Conservation (phyloP, 2,797 vertebrate genomes). For the Pseudomugil gertrudae region DNA sequence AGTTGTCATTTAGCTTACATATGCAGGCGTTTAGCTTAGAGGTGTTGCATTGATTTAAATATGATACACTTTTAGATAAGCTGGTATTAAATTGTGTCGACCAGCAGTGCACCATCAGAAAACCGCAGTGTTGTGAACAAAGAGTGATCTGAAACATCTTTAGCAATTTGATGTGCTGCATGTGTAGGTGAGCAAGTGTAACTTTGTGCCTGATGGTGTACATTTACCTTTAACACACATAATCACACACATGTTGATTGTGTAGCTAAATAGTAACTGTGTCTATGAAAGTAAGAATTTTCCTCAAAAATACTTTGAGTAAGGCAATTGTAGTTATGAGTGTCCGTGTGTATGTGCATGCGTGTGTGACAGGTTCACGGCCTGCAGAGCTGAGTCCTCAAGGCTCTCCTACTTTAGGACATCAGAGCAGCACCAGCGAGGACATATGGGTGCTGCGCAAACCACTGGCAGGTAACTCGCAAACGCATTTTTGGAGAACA, state of each 20-base stretch:
- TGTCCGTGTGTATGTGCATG: conserved; percentile 21
- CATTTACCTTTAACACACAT: conserved; percentile 5
- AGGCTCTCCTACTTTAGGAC: conserved; percentile 86
- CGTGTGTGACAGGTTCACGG: conserved; percentile 84
- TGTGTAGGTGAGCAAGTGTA: conserved; percentile 32
- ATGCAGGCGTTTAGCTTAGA: not conserved
- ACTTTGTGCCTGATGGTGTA: conserved; percentile 26
- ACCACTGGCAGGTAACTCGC: conserved; percentile 89
- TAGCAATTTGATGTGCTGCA: not conserved
- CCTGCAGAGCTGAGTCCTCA: conserved; percentile 89
- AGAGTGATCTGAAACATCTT: not conserved
- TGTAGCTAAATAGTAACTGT: conserved; percentile 7
- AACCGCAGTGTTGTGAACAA: not conserved
- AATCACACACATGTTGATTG: not conserved
- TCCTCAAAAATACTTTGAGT: conserved; percentile 1
- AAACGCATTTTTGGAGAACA: not conserved
- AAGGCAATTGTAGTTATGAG: conserved; percentile 10
- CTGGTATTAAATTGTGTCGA: not conserved
- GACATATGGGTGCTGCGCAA: conserved; percentile 98
- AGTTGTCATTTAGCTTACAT: not conserved
- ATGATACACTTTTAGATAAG: not conserved
- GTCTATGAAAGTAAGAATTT: conserved; percentile 1
- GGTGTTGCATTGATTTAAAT: not conserved
- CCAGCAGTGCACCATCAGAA: not conserved
- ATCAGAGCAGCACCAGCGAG: conserved; percentile 84